Base-by-base conservation (phyloP, 2,888 invertebrate species). In the Phanerotoma sp. region DNA sequence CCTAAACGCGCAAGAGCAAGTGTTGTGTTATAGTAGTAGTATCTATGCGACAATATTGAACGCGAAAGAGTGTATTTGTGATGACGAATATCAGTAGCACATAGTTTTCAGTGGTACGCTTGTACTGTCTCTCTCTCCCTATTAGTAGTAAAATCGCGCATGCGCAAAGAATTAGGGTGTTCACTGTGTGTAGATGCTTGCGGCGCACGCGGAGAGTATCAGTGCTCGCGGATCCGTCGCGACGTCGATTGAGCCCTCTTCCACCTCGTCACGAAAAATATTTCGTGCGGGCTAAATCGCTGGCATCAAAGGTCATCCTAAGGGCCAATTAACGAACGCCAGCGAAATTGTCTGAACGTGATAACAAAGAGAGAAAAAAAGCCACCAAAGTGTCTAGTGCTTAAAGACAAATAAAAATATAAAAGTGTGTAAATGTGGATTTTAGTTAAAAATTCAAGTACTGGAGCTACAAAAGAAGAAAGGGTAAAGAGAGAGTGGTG, bases 171-270 rank as follows among this genome's bases (percentile, higher is more conserved):
- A 20, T 18, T 15, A 33, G 42, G 20, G 58, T 52, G 51, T 45
- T 32, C 52, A 57, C 54, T 57, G 56, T 51, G 45, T n/a, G n/a
- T n/a, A n/a, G 49, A 51, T 51, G 55, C 56, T 56, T 49, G 54
- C 50, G 40, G 56, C 58, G 35, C 57, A 55, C 50, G 46, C 55
- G 54, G 63, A 47, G 54, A 51, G 42, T 45, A 57, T 68, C 70
- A 68, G 71, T 72, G 67, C 66, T 67, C 68, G 69, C 70, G 68
- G 67, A 64, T 66, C 66, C 66, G 67, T 67, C 68, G 69, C 65
- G 65, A 57, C 64, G 68, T 68, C 61, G 62, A 65, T 67, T 57
- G 63, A 61, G 54, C 54, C 54, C 60, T 64, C 62, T 62, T 58
- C 54, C 59, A 57, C 58, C 58, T 56, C 47, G 56, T 54, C 58